Base-by-base conservation (phyloP, 2,797 vertebrate species). In the Alfaro cultratus region DNA sequence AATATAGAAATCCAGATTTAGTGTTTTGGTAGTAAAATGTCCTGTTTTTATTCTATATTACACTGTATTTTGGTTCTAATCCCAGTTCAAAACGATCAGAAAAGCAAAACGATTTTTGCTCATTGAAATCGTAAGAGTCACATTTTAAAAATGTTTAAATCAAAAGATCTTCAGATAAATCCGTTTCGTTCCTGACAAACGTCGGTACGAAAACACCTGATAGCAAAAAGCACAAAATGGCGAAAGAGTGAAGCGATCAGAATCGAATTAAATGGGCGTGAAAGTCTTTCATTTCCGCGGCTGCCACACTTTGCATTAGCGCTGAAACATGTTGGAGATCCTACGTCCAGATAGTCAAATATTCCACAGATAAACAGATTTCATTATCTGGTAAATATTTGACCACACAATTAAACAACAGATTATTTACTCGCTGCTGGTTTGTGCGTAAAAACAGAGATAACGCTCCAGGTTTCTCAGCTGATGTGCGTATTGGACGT, bases 221-320 rank as follows among this genome's bases (percentile, higher is more conserved):
- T 2, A 6, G 34, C 62, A 67, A 23, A 21, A 39, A 4, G 8
- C 23, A 23, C 62, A 5, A 45, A 45, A 70, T 3, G 41, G 26
- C 0, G 23, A 11, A 26, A 1, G 21, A 68, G 36, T 26, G 18
- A 41, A 41, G 23, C 7, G 10, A 23, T 4, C 39, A 12, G 67
- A 45, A 43, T 45, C 23, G 11, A 70, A 3, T 43, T n/a, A 70
- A 70, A n/a, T 1, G 3, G 87, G 87, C 86, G 23, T 34, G 60
- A 26, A 2, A 26, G 9, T 26, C 3, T 4, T 49, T 73, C 12
- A 36, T 73, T 51, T 51, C 11, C 16, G 10, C 47, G 21, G 10
- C 29, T 53, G 2, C 26, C 47, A 8, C 21, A 7, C 3, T 34
- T 49, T 12, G 47, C 72, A 34, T 73, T 73, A 0, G 29, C 5